Evolutionary conservation across 2,888 invertebrate genomes (phyloP).

Genomic region (Caenorhabditis virilis): DNA sequence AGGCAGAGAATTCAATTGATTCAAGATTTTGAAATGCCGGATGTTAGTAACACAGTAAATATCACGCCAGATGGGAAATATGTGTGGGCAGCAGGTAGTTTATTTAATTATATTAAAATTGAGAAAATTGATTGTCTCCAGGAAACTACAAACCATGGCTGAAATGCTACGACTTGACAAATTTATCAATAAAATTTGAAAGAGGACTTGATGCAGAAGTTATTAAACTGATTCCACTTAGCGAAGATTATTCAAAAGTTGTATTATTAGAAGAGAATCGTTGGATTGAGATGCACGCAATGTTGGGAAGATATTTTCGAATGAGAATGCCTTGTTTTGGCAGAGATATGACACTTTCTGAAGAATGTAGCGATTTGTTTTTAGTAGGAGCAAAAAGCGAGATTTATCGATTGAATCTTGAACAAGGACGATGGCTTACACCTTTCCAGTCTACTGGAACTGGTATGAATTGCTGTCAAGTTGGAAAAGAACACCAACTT

Average conservation of each 20-base stretch:
- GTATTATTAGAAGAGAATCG: constrained; percentile 87
- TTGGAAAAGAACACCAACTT: constrained; percentile 87
- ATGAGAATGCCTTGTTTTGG: constrained; percentile 93
- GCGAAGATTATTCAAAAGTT: constrained; percentile 94
- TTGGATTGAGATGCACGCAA: constrained; percentile 92
- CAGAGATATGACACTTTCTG: constrained; percentile 88
- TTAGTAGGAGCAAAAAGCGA: constrained; percentile 85
- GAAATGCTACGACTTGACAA: constrained; percentile 92
- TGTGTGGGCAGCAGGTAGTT: constrained; percentile 87
- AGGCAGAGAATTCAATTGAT: constrained; percentile 90
- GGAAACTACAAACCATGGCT: constrained; percentile 89
- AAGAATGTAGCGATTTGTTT: constrained; percentile 86
- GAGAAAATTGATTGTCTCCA: constrained; percentile 35
- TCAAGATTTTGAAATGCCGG: constrained; percentile 98
- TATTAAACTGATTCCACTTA: constrained; percentile 86
- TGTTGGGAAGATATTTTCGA: constrained; percentile 87
- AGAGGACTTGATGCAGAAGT: constrained; percentile 95
- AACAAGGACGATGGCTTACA: constrained; percentile 89
- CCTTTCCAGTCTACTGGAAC: constrained; percentile 77
- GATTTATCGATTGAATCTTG: constrained; percentile 90
- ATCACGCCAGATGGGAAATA: constrained; percentile 89
- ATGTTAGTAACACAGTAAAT: constrained; percentile 82
- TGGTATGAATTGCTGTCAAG: constrained; percentile 79
- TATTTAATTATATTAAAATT: constrained; percentile 1
- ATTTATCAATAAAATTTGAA: constrained; percentile 95